Evolutionary conservation across 1,140 invertebrate species (phyloP).

Genomic region (Diachasma alloeum): DNA sequence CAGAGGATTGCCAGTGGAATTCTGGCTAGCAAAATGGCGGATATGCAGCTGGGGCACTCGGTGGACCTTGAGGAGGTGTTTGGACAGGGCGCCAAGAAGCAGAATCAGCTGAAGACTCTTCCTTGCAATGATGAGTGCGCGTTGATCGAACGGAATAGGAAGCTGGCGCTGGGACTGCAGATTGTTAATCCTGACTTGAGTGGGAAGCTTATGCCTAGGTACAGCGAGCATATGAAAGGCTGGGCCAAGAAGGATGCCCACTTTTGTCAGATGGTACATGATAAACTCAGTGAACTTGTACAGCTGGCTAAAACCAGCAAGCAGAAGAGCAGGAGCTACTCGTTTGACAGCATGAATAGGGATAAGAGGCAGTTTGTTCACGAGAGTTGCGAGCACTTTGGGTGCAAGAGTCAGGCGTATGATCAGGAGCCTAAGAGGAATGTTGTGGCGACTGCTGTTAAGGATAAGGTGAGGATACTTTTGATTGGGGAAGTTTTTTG

Average conservation of each 20-base stretch:
- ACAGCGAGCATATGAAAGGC: constrained; percentile 87
- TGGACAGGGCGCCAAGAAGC: constrained; percentile 62
- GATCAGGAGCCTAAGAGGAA: constrained; percentile 95
- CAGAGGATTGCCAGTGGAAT: constrained; percentile 74
- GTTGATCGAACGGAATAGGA: constrained; percentile 84
- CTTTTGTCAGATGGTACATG: constrained; percentile 86
- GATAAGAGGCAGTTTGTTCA: constrained; percentile 90
- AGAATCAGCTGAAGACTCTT: constrained; percentile 68
- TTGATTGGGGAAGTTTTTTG: too few species aligned
- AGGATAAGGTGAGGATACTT: constrained; percentile 77
- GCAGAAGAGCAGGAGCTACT: constrained; percentile 84
- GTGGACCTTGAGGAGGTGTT: constrained; percentile 74
- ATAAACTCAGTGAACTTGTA: constrained; percentile 85
- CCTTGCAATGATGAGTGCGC: constrained; percentile 95
- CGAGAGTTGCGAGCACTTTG: constrained; percentile 94
- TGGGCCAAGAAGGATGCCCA: constrained; percentile 83
- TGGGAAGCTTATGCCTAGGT: constrained; percentile 80
- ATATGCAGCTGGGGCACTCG: constrained; percentile 74
- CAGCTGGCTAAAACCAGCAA: constrained; percentile 89
- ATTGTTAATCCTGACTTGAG: constrained; percentile 88
- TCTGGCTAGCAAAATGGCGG: constrained; percentile 76
- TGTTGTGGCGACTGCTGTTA: constrained; percentile 90
- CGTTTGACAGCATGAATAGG: constrained; percentile 92
- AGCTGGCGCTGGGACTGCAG: constrained; percentile 87
- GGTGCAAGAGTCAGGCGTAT: constrained; percentile 90